phyloP scores from a whole-genome alignment of 2,113 vertebrate genomes.

The Helogale parvula region DNA sequence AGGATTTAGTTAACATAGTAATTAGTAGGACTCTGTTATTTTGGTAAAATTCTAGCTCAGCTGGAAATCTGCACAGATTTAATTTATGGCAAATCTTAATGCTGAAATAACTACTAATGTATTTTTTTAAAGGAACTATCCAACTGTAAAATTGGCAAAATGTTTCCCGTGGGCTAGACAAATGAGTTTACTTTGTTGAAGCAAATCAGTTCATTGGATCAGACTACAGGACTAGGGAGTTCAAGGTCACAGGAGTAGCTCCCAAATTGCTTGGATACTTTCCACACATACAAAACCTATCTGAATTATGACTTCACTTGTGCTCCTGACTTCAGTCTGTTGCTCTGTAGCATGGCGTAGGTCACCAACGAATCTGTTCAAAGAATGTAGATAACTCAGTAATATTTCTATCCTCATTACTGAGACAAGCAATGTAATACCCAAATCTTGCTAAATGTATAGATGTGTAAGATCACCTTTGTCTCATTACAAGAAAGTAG shows the following conservation, averaged over 20 bases:
- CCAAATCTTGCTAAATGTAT: background rate
- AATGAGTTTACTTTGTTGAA: constrained; percentile 46
- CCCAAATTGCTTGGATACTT: background rate
- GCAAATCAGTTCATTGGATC: constrained; percentile 41
- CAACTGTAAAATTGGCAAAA: constrained; percentile 74
- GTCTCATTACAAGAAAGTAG: background rate
- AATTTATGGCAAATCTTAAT: constrained; percentile 70
- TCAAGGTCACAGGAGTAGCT: constrained; percentile 37
- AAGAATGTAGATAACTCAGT: background rate
- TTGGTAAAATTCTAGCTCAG: constrained; percentile 68
- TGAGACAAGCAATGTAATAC: background rate
- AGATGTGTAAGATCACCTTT: background rate
- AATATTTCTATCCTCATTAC: background rate
- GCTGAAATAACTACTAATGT: constrained; percentile 64
- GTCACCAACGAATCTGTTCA: background rate
- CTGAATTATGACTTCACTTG: background rate
- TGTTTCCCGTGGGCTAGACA: constrained; percentile 57
- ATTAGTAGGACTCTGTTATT: constrained; percentile 70
- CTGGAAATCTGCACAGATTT: constrained; percentile 66
- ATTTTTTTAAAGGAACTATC: constrained; percentile 60
- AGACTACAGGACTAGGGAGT: background rate
- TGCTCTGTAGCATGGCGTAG: background rate
- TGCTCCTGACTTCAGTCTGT: background rate
- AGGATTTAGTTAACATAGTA: constrained; percentile 60
- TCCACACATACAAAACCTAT: background rate